These are phyloP conservation scores for Oscheius sp. DNA, from an alignment of 2,888 invertebrate genomes.

Conservation along the genomic window DNA sequence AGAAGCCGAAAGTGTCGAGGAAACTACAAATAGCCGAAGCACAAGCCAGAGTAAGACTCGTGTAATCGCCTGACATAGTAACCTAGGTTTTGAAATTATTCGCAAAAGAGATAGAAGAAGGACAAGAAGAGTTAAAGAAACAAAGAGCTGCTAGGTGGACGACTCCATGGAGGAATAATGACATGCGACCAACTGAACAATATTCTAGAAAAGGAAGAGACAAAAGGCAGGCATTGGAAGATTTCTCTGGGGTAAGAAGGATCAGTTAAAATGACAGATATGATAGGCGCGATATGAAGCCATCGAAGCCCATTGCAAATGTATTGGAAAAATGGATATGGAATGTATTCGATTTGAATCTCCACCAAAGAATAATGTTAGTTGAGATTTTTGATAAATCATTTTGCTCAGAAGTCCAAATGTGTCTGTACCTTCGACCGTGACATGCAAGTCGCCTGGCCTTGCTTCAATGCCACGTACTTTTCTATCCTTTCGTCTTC, in stretches of 20 bases:
- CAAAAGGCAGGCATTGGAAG: conserved; percentile 5
- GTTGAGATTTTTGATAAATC: background rate
- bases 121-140: conserved; percentile 40
- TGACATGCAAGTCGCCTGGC: conserved; percentile 54
- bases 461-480: conserved; percentile 56
- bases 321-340: conserved; percentile 57
- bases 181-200: background rate
- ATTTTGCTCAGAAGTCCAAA: conserved; percentile 46
- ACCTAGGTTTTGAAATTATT: conserved; percentile 46
- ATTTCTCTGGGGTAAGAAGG: conserved; percentile 5
- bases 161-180: background rate
- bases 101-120: conserved; percentile 53
- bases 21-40: conserved; percentile 43
- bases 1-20: conserved; percentile 50
- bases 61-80: background rate
- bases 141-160: conserved; percentile 9
- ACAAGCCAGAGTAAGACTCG: conserved; percentile 12
- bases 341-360: conserved; percentile 60
- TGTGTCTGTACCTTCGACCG: conserved; percentile 58
- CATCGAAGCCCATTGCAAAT: conserved; percentile 61
- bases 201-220: background rate
- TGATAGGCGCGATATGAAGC: conserved; percentile 42
- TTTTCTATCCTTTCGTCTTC: background rate
- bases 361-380: conserved; percentile 50
- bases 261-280: background rate